Base-by-base conservation (phyloP, 2,888 invertebrate genomes). In the Cenopis cana region DNA sequence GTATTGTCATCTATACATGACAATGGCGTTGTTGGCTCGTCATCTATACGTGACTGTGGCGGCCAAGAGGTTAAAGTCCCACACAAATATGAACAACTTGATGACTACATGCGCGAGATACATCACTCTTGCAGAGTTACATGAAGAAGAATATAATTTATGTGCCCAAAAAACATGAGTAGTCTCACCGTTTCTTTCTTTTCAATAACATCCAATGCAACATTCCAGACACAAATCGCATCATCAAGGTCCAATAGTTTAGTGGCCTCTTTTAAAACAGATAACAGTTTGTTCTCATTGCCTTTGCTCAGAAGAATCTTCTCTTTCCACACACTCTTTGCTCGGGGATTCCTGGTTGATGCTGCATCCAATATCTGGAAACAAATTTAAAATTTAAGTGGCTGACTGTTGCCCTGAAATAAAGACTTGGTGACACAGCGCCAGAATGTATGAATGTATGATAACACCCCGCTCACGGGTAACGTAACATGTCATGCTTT, bases 341-440 rank as follows among this genome's bases (percentile, higher is more conserved):
- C 77, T 73, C 83, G 82, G 17, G 88, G 86, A 74, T 87, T 87
- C 68, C 78, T 88, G 62, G 78, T 79, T 33, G 83, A 70, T 24
- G 89, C 90, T 55, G 79, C 73, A 72, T 93, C 84, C 64, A 93
- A 75, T 57, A 93, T 84, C 94, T 94, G 76, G 69, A 82, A 84
- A 73, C 69, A 52, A 33, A 49, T 33, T 49, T 29, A 2, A 17
- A n/a, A 20, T 4, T 33, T 3, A 56, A 56, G 8, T 17, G 17
- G 33, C n/a, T 17, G 17, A 17, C n/a, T 49, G 17, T 49, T 41
- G 24, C 4, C 24, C 24, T 24, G 24, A 24, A 24, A 24, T 24
- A 24, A 24, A 24, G 24, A 4, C 24, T 24, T 24, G 24, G 24
- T 24, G 2, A 24, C 24, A 24, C 24, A n/a, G n/a, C n/a, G n/a